A percentile compares a stretch with the other conserved stretches of the same genome.
phyloP scores from a whole-genome alignment of 2,113 vertebrate genomes.

The Erpornis zantholeuca region DNA sequence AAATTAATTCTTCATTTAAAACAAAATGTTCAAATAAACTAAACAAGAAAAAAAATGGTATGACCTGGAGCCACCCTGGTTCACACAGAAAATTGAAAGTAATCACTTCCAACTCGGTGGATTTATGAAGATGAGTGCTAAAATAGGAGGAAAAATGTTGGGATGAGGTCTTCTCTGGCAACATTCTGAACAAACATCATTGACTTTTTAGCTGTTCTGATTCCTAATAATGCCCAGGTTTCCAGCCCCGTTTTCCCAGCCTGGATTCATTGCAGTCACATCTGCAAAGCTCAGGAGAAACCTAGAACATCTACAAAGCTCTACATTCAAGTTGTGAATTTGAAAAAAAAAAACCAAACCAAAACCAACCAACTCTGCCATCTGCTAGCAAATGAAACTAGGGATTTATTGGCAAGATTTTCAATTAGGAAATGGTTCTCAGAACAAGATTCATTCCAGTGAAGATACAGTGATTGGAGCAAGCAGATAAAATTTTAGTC shows the following conservation, averaged over 20 bases:
- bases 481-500: neutral
- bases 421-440: neutral
- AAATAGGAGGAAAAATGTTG: neutral
- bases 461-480: neutral
- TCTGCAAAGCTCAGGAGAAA: neutral
- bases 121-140: neutral
- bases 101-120: neutral
- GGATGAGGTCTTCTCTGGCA: neutral
- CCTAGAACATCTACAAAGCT: neutral
- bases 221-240: neutral
- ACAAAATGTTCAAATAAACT: neutral
- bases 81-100: neutral
- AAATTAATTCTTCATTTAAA: slow-evolving; percentile 31
- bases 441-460: neutral
- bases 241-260: neutral
- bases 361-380: neutral
- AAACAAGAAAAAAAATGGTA: neutral
- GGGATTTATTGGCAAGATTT: neutral
- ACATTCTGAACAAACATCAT: neutral
- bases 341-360: neutral
- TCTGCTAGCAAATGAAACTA: neutral
- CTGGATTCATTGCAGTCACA: neutral
- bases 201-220: neutral
- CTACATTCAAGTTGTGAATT: neutral
- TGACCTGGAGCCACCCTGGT: neutral